Percentiles rank a stretch among this genome's conserved stretches.
Evolutionary conservation across 2,113 vertebrate genomes (phyloP).

Genomic region (Ciconia maguari): DNA sequence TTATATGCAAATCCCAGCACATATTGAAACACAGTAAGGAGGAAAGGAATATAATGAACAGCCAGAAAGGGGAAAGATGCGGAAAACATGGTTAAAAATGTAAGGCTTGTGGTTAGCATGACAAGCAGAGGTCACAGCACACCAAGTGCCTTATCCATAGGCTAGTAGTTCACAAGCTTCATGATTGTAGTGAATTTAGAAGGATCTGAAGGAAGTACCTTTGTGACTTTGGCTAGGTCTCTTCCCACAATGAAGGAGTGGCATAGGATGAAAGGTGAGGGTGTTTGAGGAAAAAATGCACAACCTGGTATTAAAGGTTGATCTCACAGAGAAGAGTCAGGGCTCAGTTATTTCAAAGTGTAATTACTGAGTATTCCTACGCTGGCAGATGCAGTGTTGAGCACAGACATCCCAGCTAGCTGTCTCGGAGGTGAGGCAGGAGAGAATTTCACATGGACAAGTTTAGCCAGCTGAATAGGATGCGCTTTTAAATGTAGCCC

Average conservation of each 20-base stretch:
- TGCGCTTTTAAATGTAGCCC: not conserved
- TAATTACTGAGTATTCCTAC: not conserved
- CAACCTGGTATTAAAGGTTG: not conserved
- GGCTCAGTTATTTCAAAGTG: not conserved
- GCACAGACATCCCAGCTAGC: not conserved
- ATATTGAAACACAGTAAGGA: not conserved
- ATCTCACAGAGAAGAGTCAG: not conserved
- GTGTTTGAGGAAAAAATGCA: not conserved
- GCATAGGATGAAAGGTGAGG: not conserved
- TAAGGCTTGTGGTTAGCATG: not conserved
- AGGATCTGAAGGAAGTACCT: not conserved
- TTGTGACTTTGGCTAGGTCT: not conserved
- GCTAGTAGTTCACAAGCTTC: not conserved
- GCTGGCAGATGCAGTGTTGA: accelerated
- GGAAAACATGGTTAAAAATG: not conserved
- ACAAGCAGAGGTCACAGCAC: not conserved
- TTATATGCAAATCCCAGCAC: not conserved
- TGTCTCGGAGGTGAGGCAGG: not conserved
- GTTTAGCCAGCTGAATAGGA: not conserved
- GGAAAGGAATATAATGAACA: not conserved
- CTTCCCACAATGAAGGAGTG: not conserved
- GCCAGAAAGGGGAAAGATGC: not conserved
- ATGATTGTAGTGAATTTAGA: not conserved
- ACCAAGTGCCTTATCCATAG: not conserved
- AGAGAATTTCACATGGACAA: not conserved